Conservation (phyloP, 2,797 vertebrate species). For the Cheracebus regulus region DNA sequence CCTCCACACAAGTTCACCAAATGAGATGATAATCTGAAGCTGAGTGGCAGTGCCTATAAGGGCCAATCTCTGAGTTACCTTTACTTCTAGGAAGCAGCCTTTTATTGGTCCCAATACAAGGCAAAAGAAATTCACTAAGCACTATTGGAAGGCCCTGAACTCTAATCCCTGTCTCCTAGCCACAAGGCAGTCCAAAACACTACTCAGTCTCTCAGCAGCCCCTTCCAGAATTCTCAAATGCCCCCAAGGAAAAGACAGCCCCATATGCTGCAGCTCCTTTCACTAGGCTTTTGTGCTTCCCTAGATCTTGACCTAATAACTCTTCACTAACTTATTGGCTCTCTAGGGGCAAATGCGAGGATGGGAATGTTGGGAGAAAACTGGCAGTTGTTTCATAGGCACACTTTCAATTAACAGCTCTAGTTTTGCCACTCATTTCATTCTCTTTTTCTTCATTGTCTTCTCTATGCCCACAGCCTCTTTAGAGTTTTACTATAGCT, state of each 20-base stretch:
- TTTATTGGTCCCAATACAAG: neutral
- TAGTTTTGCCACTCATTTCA: neutral
- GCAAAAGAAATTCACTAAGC: neutral
- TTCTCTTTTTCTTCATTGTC: neutral
- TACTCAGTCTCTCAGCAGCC: neutral
- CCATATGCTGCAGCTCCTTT: neutral
- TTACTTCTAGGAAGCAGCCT: neutral
- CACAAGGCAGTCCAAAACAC: neutral
- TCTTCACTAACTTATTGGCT: neutral
- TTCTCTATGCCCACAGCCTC: neutral
- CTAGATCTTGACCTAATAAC: neutral
- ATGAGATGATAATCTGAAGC: neutral
- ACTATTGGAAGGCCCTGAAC: neutral
- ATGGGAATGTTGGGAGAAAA: neutral
- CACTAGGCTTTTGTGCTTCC: neutral
- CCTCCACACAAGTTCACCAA: neutral
- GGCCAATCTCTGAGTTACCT: neutral
- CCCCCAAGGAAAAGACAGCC: neutral
- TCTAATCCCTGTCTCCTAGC: neutral
- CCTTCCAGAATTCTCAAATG: neutral
- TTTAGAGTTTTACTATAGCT: neutral
- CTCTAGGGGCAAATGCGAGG: neutral
- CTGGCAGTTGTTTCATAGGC: neutral
- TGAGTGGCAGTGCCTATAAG: neutral
- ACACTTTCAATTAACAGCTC: neutral